Percentiles rank a stretch among this genome's conserved stretches.
These are phyloP conservation scores for Atrina japonica DNA, from an alignment of 2,888 invertebrate genomes.

Conservation along the genomic window DNA sequence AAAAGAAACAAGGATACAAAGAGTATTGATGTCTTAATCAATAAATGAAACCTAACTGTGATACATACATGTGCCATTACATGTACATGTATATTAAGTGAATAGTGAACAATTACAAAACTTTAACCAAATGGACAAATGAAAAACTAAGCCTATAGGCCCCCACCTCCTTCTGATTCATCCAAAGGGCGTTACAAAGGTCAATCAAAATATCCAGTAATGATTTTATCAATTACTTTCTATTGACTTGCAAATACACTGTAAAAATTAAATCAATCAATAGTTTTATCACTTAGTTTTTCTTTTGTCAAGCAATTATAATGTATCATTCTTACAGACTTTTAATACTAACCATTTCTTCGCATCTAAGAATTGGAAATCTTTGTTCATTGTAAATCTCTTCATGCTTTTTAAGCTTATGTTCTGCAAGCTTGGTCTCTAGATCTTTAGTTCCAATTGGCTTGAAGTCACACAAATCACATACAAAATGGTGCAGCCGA, in stretches of 20 bases:
- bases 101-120: too few relatives aligned
- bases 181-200: too few relatives aligned
- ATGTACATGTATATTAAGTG: too few relatives aligned
- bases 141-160: too few relatives aligned
- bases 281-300: too few relatives aligned
- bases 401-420: neutral
- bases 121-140: too few relatives aligned
- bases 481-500: neutral
- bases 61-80: too few relatives aligned
- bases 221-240: neutral
- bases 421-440: conserved; percentile 1
- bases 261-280: too few relatives aligned
- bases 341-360: neutral
- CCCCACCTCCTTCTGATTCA: too few relatives aligned
- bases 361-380: neutral
- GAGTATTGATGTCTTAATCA: too few relatives aligned
- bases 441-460: neutral
- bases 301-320: neutral
- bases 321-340: neutral
- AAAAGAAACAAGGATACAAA: too few relatives aligned
- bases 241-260: neutral
- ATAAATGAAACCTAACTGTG: too few relatives aligned
- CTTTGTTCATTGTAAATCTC: neutral
- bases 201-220: neutral
- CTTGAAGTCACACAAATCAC: neutral